Conservation (phyloP, 2,113 vertebrate genomes). For the Alces alces region DNA sequence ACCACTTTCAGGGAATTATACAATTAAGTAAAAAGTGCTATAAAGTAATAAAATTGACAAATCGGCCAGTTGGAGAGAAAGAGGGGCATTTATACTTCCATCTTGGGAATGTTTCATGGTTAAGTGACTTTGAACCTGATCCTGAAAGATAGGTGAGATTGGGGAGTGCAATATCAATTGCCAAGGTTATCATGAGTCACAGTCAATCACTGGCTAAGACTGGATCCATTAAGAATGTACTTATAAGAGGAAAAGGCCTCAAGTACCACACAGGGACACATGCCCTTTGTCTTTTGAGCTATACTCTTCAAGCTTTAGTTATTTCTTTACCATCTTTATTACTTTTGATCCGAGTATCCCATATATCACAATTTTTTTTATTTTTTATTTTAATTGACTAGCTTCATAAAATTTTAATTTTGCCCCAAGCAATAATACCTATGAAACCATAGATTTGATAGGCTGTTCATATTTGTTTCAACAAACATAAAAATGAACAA, state of each 20-base stretch:
- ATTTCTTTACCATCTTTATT: background rate
- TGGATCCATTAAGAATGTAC: background rate
- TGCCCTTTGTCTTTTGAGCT: too few species aligned
- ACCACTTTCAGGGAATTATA: background rate
- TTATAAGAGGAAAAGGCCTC: background rate
- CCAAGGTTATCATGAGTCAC: background rate
- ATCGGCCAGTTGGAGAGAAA: background rate
- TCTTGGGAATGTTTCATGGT: background rate
- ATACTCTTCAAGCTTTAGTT: background rate
- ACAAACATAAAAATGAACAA: background rate
- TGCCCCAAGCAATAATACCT: background rate
- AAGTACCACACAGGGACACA: rapidly evolving
- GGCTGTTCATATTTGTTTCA: background rate
- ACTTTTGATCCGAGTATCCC: background rate
- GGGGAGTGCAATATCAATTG: background rate
- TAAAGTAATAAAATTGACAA: background rate
- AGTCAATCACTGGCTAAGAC: background rate
- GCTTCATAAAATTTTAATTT: background rate
- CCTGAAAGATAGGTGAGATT: background rate
- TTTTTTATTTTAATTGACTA: background rate
- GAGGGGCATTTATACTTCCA: background rate
- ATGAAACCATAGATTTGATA: background rate
- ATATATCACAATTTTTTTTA: background rate
- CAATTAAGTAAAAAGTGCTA: background rate
- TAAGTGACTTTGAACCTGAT: background rate